Conservation (phyloP, 2,888 invertebrate genomes). For the Epistrophella euchroma region DNA sequence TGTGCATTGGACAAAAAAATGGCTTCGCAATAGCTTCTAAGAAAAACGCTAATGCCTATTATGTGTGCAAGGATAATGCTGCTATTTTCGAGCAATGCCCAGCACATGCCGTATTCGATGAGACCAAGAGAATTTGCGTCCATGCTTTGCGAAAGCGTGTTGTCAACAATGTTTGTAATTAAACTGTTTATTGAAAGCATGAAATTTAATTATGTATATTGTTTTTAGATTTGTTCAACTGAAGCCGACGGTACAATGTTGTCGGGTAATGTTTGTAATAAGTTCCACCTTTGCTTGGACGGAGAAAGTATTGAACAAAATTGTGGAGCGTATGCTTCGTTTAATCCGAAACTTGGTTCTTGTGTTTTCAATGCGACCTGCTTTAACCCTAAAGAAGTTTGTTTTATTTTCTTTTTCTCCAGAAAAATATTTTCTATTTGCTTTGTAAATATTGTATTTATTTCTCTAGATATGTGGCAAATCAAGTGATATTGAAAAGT, state of each 20-base stretch:
- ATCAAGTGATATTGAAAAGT: constrained; percentile 57
- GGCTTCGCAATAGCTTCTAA: constrained; percentile 37
- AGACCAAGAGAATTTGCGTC: constrained; percentile 49
- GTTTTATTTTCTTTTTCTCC: neutral
- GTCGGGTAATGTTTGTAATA: constrained; percentile 52
- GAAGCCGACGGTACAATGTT: constrained; percentile 55
- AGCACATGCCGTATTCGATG: constrained; percentile 62
- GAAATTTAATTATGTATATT: neutral
- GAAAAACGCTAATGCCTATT: constrained; percentile 77
- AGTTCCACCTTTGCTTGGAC: constrained; percentile 56
- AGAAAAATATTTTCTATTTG: neutral
- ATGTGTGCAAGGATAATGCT: constrained; percentile 69
- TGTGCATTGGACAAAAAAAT: constrained; percentile 51
- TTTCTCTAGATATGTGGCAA: constrained; percentile 49
- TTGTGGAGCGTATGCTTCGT: constrained; percentile 67
- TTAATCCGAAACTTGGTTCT: constrained; percentile 36
- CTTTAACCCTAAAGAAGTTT: constrained; percentile 47
- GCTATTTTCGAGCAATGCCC: constrained; percentile 65
- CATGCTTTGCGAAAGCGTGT: constrained; percentile 48
- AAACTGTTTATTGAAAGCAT: neutral
- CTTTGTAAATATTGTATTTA: neutral
- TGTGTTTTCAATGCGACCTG: constrained; percentile 58
- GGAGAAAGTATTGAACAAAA: constrained; percentile 59
- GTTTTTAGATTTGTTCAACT: constrained; percentile 49
- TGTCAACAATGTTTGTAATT: constrained; percentile 38